Percentiles rank a stretch among this genome's conserved stretches.
These are phyloP conservation scores for Gymnoscopelus microlampas DNA, from an alignment of 2,797 vertebrate genomes.

Conservation along the genomic window DNA sequence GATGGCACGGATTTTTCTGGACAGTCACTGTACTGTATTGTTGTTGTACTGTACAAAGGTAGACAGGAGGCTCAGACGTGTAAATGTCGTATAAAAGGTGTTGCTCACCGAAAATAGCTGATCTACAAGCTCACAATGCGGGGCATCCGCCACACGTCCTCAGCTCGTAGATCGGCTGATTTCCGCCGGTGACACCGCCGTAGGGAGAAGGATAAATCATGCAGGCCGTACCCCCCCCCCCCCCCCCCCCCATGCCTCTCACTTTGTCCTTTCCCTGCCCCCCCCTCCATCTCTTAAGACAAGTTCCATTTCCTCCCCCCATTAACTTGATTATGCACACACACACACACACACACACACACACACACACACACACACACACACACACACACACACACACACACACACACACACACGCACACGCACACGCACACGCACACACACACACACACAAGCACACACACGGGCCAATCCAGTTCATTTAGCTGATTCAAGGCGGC, in stretches of 20 bases:
- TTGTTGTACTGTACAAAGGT: too few relatives aligned
- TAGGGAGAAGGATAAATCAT: not conserved
- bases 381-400: slow-evolving; percentile 45
- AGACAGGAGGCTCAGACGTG: too few relatives aligned
- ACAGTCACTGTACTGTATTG: too few relatives aligned
- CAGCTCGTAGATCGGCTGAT: too few relatives aligned
- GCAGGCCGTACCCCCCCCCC: slow-evolving; percentile 39
- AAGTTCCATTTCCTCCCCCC: slow-evolving; percentile 71
- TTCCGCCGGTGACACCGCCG: too few relatives aligned
- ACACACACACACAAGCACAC: slow-evolving; percentile 11
- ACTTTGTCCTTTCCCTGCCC: slow-evolving; percentile 46
- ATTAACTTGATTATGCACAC: slow-evolving; percentile 71
- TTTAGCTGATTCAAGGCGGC: slow-evolving; percentile 74
- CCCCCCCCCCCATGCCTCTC: slow-evolving; percentile 42
- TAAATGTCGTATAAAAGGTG: too few relatives aligned
- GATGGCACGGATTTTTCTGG: slow-evolving; percentile 35
- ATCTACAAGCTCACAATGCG: too few relatives aligned
- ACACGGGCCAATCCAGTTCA: slow-evolving; percentile 28
- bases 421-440: slow-evolving; percentile 11
- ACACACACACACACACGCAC: slow-evolving; percentile 6
- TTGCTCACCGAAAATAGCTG: too few relatives aligned
- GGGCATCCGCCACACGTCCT: too few relatives aligned
- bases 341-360: slow-evolving; percentile 12
- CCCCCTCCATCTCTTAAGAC: slow-evolving; percentile 51
- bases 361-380: slow-evolving; percentile 5